These are phyloP conservation scores for Sebastes alutus DNA, from an alignment of 2,797 vertebrate genomes.

Conservation along the genomic window DNA sequence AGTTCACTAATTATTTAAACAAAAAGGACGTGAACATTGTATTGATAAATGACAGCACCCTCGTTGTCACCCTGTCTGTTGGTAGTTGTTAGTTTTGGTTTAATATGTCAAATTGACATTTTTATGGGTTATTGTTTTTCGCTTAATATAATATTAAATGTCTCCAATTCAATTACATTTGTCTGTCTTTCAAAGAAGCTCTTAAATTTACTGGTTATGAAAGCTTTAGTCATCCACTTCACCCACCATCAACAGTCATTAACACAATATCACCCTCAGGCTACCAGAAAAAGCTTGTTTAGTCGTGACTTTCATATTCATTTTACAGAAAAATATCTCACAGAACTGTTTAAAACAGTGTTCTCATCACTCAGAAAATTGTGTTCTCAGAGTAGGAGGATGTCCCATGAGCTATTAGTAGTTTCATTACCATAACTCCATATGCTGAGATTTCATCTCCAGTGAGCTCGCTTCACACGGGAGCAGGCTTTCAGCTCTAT, in stretches of 20 bases:
- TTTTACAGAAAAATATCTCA: background rate
- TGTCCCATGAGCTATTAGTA: constrained; percentile 21
- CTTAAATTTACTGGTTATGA: background rate
- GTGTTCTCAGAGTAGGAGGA: constrained; percentile 19
- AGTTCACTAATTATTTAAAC: too few relatives aligned
- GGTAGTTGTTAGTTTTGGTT: too few relatives aligned
- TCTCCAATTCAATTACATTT: too few relatives aligned
- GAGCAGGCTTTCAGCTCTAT: constrained; percentile 30
- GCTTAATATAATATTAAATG: background rate
- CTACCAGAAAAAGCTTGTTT: background rate
- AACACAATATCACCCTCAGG: background rate
- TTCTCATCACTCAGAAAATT: background rate
- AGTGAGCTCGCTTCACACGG: constrained; percentile 24
- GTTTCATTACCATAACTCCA: constrained; percentile 27
- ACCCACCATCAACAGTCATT: background rate
- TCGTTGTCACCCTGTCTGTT: too few relatives aligned
- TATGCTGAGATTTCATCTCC: constrained; percentile 3
- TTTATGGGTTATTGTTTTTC: too few relatives aligned
- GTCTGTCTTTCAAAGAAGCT: background rate
- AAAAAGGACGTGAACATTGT: too few relatives aligned
- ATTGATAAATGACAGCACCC: too few relatives aligned
- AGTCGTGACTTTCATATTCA: background rate
- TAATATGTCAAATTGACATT: too few relatives aligned
- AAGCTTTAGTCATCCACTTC: constrained; percentile 3
- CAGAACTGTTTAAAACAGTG: background rate